A percentile compares a stretch with the other conserved stretches of the same genome.
phyloP scores from a whole-genome alignment of 2,113 vertebrate genomes.

The Uropsilus gracilis region DNA sequence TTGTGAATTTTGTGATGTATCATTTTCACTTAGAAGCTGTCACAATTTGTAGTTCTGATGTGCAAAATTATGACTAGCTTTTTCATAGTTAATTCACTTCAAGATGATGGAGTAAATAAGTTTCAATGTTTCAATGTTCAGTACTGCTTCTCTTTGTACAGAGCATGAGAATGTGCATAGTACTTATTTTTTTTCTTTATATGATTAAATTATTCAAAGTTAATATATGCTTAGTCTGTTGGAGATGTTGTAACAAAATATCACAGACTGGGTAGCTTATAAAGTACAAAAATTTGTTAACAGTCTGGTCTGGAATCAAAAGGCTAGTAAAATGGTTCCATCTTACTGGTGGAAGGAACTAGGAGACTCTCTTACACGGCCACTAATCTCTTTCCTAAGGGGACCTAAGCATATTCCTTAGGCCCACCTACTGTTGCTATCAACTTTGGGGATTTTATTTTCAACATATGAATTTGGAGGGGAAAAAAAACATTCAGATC shows the following conservation, averaged over 20 bases:
- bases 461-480: neutral
- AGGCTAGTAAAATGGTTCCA: neutral
- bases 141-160: neutral
- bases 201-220: neutral
- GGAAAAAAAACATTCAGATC: neutral
- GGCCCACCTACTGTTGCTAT: neutral
- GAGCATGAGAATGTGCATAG: neutral
- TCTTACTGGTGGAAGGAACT: neutral
- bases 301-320: neutral
- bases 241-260: neutral
- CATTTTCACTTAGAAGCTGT: conserved; percentile 22
- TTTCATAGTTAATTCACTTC: neutral
- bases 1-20: neutral
- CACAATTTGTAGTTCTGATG: neutral
- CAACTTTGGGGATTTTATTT: neutral
- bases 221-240: neutral
- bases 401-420: neutral
- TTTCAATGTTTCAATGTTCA: neutral
- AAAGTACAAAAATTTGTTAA: neutral
- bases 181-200: neutral
- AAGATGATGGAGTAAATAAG: neutral
- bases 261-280: neutral
- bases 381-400: neutral
- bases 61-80: neutral
- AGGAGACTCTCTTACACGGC: neutral